Evolutionary conservation across 2,113 vertebrate species (phyloP).

Genomic region (Scomber colias): DNA sequence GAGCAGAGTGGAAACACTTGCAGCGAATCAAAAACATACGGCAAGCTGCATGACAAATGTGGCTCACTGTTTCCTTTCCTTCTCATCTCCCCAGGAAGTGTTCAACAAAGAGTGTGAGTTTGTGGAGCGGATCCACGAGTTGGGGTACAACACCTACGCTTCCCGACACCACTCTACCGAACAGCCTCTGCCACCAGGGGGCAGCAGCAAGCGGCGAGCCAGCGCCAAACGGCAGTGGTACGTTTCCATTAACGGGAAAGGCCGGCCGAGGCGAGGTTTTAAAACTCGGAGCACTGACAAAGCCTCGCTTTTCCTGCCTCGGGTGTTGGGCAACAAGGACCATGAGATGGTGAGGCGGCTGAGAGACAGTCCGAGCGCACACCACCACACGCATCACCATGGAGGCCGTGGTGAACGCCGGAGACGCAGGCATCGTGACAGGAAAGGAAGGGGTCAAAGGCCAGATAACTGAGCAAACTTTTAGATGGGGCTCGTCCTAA

Average conservation of each 20-base stretch:
- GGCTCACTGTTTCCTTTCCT: slow-evolving; percentile 8
- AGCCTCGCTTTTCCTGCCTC: slow-evolving; percentile 96
- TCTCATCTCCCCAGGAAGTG: slow-evolving; percentile 84
- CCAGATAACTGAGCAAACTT: slow-evolving; percentile 31
- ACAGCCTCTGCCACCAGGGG: slow-evolving; percentile 70
- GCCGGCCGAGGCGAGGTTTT: slow-evolving; percentile 94
- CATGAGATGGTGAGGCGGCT: slow-evolving; percentile 89
- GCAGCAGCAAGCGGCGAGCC: slow-evolving; percentile 78
- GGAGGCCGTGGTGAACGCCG: slow-evolving; percentile 23
- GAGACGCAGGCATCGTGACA: slow-evolving; percentile 58
- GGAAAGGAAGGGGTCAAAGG: slow-evolving; percentile 25
- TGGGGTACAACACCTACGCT: slow-evolving; percentile 96
- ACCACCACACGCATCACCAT: slow-evolving; percentile 77
- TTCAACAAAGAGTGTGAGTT: slow-evolving; percentile 96
- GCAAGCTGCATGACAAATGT: slow-evolving; percentile 18
- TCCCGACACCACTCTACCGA: slow-evolving; percentile 90
- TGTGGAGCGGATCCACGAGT: slow-evolving; percentile 94
- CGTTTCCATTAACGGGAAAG: slow-evolving; percentile 95
- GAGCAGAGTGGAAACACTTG: background rate
- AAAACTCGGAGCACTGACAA: slow-evolving; percentile 96
- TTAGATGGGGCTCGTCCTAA: background rate
- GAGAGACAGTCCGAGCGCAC: slow-evolving; percentile 74
- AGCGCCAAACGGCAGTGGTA: slow-evolving; percentile 94
- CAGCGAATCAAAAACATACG: slow-evolving; percentile 11
- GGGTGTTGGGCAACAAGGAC: slow-evolving; percentile 94